Evolutionary conservation across 2,888 invertebrate species (phyloP).

Genomic region (Drosophila ezoana): DNA sequence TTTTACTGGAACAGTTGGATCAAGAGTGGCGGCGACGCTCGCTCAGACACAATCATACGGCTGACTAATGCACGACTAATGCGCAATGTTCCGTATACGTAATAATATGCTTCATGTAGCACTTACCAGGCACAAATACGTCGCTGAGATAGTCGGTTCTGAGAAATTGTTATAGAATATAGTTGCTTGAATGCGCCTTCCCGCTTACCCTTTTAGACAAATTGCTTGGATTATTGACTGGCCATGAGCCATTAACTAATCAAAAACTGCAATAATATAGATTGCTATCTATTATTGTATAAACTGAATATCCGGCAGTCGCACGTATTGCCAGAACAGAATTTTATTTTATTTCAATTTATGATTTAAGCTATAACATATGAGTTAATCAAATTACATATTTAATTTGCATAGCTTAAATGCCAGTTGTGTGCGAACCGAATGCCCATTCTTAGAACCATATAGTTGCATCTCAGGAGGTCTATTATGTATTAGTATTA

Average conservation of each 20-base stretch:
- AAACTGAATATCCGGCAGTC: not conserved
- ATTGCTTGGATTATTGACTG: not conserved
- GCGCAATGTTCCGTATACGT: slow-evolving; percentile 53
- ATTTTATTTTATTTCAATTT: not conserved
- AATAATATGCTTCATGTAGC: slow-evolving; percentile 43
- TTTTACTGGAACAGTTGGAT: slow-evolving; percentile 30
- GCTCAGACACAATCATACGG: slow-evolving; percentile 57
- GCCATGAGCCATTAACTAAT: slow-evolving; percentile 10
- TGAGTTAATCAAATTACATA: not conserved
- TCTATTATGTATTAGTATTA: not conserved
- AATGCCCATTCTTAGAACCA: not conserved
- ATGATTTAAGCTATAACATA: not conserved
- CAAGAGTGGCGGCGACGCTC: slow-evolving; percentile 32
- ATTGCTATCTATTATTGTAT: not conserved
- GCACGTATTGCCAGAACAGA: not conserved
- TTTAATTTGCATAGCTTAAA: not conserved
- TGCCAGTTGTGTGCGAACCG: not conserved
- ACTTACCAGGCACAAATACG: slow-evolving; percentile 16
- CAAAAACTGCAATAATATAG: not conserved
- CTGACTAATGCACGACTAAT: slow-evolving; percentile 57
- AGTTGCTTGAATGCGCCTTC: not conserved
- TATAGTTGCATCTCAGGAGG: not conserved
- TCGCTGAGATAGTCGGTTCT: slow-evolving; percentile 4
- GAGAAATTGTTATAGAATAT: not conserved
- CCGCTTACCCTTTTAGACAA: slow-evolving; percentile 7